Base-by-base conservation (phyloP, 2,797 vertebrate genomes). In the Gobio occitaniae region DNA sequence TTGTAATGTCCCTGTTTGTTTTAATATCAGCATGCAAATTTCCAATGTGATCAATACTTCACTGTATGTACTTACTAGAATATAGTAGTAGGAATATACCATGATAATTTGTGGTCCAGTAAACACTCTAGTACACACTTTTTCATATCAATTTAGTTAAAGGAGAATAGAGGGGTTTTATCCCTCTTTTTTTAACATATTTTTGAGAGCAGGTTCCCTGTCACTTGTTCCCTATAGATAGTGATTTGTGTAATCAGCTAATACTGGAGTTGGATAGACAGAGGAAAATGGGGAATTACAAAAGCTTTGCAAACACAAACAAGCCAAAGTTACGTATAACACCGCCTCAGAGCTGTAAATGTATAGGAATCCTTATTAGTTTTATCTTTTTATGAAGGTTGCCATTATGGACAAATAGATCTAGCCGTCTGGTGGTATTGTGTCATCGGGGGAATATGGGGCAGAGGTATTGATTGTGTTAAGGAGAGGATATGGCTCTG, bases 391-490 rank as follows among this genome's bases (percentile, higher is more conserved):
- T 69, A 79, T 72, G 79, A 83, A 47, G 66, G 38, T n/a, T 86
- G 72, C 84, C 80, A 86, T 85, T 83, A 80, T 9, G 3, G 29
- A 72, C 63, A 52, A 50, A 71, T 78, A 72, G 21, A 71, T 29
- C 71, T 52, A 32, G 44, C 19, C 6, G 54, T 81, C 75, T 78
- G 75, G 50, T 81, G 71, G 25, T 69, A 65, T 50, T 63, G 65
- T 70, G 80, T 86, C 66, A 41, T 82, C 75, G 81, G 82, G 66
- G 81, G 85, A 66, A 78, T 86, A 79, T 81, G 69, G 17, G 5
- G 80, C 19, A 72, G 70, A 59, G n/a, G 36, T 91, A 94, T 94
- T 88, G 95, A 95, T 94, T 90, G 87, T 88, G 87, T 77, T 84
- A 82, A 41, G 44, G 68, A 83, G n/a, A 69, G 36, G 85, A 65